A percentile compares a stretch with the other conserved stretches of the same genome.
Evolutionary conservation across 53 echinoderm and acorn worm species (phyloP).

Genomic region (Henricia sp.): DNA sequence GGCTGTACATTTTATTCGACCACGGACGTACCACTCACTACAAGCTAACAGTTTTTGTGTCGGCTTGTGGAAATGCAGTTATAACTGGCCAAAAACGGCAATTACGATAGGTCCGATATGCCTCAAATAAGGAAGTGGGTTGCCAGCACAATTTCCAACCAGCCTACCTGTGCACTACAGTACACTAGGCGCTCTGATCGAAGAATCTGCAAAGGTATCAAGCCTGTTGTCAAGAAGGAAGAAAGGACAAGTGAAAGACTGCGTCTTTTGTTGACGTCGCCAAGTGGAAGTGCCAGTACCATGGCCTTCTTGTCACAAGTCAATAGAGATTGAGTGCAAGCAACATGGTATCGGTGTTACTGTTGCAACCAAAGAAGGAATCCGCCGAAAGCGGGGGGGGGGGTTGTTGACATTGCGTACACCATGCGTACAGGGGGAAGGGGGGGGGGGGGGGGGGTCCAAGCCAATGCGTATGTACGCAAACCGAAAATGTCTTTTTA

Average conservation of each 20-base stretch:
- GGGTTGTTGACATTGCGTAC: too few relatives aligned
- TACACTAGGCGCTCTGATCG: background rate
- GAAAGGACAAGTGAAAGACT: background rate
- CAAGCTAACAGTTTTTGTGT: background rate
- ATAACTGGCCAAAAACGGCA: background rate
- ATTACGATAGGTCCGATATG: background rate
- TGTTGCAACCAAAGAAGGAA: too few relatives aligned
- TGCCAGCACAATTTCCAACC: background rate
- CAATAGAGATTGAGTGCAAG: background rate
- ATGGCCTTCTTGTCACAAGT: background rate
- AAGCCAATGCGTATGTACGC: too few relatives aligned
- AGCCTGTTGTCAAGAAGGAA: background rate
- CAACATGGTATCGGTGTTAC: background rate
- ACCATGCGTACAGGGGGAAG: too few relatives aligned
- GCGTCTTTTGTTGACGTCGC: background rate
- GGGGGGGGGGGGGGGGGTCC: too few relatives aligned
- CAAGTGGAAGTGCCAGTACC: background rate
- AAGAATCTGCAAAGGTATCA: background rate
- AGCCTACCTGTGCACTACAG: background rate
- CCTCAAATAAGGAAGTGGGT: background rate
- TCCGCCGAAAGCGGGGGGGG: too few relatives aligned
- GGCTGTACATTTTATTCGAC: background rate
- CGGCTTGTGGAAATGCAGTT: background rate
- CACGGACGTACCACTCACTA: background rate
- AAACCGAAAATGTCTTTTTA: too few relatives aligned